These are phyloP conservation scores for Discoglossus pictus DNA, from an alignment of 2,797 vertebrate genomes.

Conservation along the genomic window DNA sequence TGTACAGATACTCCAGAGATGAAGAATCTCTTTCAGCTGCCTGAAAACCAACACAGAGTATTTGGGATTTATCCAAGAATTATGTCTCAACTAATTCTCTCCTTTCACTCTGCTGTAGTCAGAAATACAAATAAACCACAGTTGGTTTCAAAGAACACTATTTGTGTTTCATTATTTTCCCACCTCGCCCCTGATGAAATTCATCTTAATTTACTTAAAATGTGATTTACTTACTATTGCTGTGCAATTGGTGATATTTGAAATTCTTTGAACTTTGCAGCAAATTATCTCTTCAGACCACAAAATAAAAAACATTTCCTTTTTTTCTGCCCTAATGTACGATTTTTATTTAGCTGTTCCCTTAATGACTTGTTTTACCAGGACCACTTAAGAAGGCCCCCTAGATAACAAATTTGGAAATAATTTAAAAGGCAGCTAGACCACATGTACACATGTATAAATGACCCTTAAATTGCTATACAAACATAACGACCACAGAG, in stretches of 20 bases:
- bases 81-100: conserved; percentile 48
- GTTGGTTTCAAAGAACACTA: conserved; percentile 33
- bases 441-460: conserved; percentile 41
- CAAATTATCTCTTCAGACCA: conserved; percentile 44
- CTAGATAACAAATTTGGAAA: conserved; percentile 49
- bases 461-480: conserved; percentile 45
- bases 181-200: conserved; percentile 40
- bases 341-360: conserved; percentile 30
- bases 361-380: conserved; percentile 47
- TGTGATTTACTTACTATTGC: conserved; percentile 48
- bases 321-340: conserved; percentile 36
- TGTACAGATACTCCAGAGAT: conserved; percentile 26
- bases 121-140: conserved; percentile 49
- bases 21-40: conserved; percentile 50
- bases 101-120: conserved; percentile 38
- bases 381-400: conserved; percentile 34
- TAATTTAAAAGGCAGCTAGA: conserved; percentile 45
- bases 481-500: conserved; percentile 24
- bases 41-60: conserved; percentile 42
- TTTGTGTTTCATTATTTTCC: conserved; percentile 44
- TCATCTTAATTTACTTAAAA: conserved; percentile 41
- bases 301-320: conserved; percentile 50
- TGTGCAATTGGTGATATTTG: conserved; percentile 29
- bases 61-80: conserved; percentile 50
- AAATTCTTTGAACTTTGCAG: conserved; percentile 46